These are phyloP conservation scores for Drosophila setosimentum DNA, from an alignment of 2,888 invertebrate species.

Conservation along the genomic window DNA sequence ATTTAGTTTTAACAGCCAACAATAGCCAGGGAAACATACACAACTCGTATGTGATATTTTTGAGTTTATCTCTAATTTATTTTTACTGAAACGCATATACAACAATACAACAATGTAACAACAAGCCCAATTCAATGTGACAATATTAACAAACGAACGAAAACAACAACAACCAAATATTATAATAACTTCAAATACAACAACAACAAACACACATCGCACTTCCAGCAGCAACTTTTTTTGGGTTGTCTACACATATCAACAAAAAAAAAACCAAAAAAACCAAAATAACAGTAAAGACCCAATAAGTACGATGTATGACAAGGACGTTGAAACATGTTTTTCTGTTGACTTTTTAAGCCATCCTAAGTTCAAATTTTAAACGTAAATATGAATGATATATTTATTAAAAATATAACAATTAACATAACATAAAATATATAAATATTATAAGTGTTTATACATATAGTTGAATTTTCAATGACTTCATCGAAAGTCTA, in stretches of 20 bases:
- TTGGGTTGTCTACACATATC: constrained; percentile 78
- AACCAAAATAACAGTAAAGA: constrained; percentile 20
- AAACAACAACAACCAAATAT: constrained; percentile 60
- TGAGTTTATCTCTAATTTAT: constrained; percentile 75
- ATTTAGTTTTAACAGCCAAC: constrained; percentile 84
- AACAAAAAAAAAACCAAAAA: constrained; percentile 26
- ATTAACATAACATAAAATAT: constrained; percentile 48
- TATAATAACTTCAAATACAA: constrained; percentile 44
- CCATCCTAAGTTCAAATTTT: constrained; percentile 79
- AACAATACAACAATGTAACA: constrained; percentile 59
- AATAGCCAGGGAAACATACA: constrained; percentile 85
- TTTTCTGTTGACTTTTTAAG: constrained; percentile 68
- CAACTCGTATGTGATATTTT: constrained; percentile 85
- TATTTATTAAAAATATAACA: constrained; percentile 59
- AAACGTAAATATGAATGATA: constrained; percentile 51
- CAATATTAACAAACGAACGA: constrained; percentile 63
- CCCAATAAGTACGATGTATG: constrained; percentile 18
- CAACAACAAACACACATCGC: constrained; percentile 64
- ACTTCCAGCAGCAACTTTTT: constrained; percentile 79
- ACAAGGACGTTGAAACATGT: constrained; percentile 23
- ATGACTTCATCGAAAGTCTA: constrained; percentile 35
- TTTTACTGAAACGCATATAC: constrained; percentile 57
- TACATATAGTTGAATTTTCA: constrained; percentile 69
- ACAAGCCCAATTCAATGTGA: constrained; percentile 64
- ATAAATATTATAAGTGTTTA: constrained; percentile 71